Conservation (phyloP, 2,888 invertebrate genomes). For the Julus scanicus region DNA sequence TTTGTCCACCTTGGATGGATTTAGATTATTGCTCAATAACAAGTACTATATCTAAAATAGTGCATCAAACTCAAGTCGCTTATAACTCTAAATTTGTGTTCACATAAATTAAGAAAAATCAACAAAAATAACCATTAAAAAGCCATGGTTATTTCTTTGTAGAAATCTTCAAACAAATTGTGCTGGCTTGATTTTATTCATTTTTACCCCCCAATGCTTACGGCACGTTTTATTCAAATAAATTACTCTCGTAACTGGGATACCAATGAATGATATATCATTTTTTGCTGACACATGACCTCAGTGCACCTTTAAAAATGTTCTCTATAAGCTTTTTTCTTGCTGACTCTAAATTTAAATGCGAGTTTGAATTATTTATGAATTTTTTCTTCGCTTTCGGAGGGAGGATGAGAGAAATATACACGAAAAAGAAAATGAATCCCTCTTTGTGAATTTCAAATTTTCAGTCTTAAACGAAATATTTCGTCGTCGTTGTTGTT, state of each 20-base stretch:
- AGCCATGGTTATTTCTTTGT: not conserved
- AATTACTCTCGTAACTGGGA: conserved; percentile 15
- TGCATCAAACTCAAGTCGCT: not conserved
- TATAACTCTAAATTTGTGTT: not conserved
- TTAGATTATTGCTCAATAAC: too few relatives aligned
- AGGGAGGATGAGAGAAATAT: conserved; percentile 14
- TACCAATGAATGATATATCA: conserved; percentile 47
- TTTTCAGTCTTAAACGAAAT: conserved; percentile 9
- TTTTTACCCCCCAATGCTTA: conserved; percentile 40
- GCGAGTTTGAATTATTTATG: conserved; percentile 40
- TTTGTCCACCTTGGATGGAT: too few relatives aligned
- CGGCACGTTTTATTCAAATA: conserved; percentile 47
- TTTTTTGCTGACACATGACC: conserved; percentile 37
- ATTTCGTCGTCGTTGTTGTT: not conserved
- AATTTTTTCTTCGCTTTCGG: not conserved
- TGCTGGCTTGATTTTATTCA: not conserved
- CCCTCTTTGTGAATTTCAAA: conserved; percentile 37
- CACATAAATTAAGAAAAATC: not conserved
- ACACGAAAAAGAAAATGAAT: not conserved
- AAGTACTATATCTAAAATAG: too few relatives aligned
- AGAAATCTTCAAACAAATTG: not conserved
- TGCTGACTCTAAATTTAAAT: conserved; percentile 40
- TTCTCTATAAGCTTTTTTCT: not conserved
- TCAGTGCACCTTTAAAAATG: conserved; percentile 42
- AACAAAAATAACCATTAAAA: conserved; percentile 40